phyloP scores from a whole-genome alignment of 2,888 invertebrate genomes.

The Aricia artaxerxes region DNA sequence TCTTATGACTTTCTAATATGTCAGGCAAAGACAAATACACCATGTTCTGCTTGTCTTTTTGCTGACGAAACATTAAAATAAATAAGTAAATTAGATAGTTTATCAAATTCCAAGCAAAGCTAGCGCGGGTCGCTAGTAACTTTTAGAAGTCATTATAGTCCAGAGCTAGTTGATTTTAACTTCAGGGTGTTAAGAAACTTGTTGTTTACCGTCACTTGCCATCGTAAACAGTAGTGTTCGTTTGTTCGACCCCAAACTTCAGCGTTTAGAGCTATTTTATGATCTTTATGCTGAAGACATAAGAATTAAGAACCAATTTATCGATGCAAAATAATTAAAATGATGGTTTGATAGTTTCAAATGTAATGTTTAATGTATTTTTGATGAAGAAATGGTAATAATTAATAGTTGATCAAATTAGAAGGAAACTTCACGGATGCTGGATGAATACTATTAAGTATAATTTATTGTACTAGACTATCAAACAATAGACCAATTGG shows the following conservation, averaged over 20 bases:
- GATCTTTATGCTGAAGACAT: not conserved
- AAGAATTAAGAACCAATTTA: not conserved
- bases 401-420: no score
- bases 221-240: not conserved
- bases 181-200: not conserved
- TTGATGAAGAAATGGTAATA: no score
- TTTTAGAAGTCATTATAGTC: constrained; percentile 1
- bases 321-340: not conserved
- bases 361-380: not conserved
- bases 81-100: not conserved
- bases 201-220: not conserved
- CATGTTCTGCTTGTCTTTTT: no score
- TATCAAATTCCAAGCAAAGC: not conserved
- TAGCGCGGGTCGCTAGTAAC: not conserved
- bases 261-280: not conserved
- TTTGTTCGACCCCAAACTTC: constrained; percentile 5
- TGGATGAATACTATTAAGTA: no score
- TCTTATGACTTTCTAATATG: no score
- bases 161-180: not conserved
- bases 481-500: not conserved
- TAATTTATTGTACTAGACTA: not conserved
- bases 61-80: no score
- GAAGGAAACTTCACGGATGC: no score
- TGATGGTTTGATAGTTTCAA: not conserved
- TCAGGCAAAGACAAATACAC: no score